Evolutionary conservation across 2,888 invertebrate species (phyloP).

Genomic region (Synanthedon vespiformis): DNA sequence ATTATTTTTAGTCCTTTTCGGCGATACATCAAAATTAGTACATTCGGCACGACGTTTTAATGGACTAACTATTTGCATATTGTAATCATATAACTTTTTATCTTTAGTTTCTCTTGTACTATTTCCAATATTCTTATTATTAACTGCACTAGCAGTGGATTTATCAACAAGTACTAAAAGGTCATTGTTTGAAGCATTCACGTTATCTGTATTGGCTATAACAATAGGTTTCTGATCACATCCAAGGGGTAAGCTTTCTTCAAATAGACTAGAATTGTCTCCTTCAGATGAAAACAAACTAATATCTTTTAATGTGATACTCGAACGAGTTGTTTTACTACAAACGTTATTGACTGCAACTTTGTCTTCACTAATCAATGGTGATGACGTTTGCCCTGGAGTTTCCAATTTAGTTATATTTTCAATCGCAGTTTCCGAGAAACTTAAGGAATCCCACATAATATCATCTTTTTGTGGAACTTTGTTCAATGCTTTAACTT

Average conservation of each 20-base stretch:
- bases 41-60: too few relatives aligned
- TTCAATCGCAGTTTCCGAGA: slow-evolving; percentile 36
- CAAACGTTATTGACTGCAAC: slow-evolving; percentile 18
- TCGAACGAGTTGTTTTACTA: slow-evolving; percentile 8
- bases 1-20: too few relatives aligned
- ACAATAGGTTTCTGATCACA: too few relatives aligned
- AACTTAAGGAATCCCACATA: slow-evolving; percentile 49
- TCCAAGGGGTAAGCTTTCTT: slow-evolving; percentile 69
- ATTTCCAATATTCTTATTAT: too few relatives aligned
- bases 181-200: too few relatives aligned
- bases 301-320: slow-evolving; percentile 32
- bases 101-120: slow-evolving; percentile 1
- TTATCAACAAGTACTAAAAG: too few relatives aligned
- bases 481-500: neutral
- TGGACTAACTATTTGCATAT: slow-evolving; percentile 7
- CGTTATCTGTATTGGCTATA: too few relatives aligned
- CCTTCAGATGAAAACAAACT: slow-evolving; percentile 59
- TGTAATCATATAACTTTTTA: slow-evolving; percentile 24
- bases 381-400: slow-evolving; percentile 35
- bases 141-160: too few relatives aligned
- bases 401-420: slow-evolving; percentile 35
- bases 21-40: neutral
- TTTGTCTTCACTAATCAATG: slow-evolving; percentile 47
- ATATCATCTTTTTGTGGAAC: slow-evolving; percentile 26
- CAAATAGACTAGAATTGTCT: slow-evolving; percentile 68